Base-by-base conservation (phyloP, 2,797 vertebrate species). In the Siniperca undulata region DNA sequence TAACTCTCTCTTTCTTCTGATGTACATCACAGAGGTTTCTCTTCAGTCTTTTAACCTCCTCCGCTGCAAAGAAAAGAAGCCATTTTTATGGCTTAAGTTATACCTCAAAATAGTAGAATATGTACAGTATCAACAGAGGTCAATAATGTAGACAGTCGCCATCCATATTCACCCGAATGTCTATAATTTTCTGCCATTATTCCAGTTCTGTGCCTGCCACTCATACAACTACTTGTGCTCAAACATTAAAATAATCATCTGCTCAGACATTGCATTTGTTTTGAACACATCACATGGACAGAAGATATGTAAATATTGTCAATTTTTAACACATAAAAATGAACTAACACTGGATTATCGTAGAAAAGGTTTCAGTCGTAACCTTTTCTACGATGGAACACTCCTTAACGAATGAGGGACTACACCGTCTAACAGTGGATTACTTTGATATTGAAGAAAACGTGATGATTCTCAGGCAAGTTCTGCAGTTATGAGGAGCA, bases 31-130 rank as follows among this genome's bases (percentile, higher is more conserved):
- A 61, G 64, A 79, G 66, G 68, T 86, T 83, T 62, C 69, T 46
- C 44, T 30, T 7, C 55, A 70, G 48, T 67, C 67, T 72, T 91
- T 80, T 77, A 82, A 82, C 82, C 36, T 78, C 50, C 55, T 58
- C 20, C 40, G 1, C 75, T 65, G 42, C 12, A 17, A 46, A 22
- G 48, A 67, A 79, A 48, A 48, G 22, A 44, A 27, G 7, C 11
- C 17, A 2, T 75, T 71, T 60, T 17, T 60, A 36, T 3, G 13
- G 34, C 68, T 69, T 5, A 40, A 34, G n/a, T 62, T 24, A 24
- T 6, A 67, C 12, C 40, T 80, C 20, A 42, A 61, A 46, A 44
- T 53, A 52, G 53, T 27, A 11, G 50, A 24, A 9, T 11, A 20
- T 38, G 58, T 50, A 56, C n/a, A 67, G 16, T 38, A 52, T 79